Evolutionary conservation across 2,797 vertebrate genomes (phyloP).

Genomic region (Sebastiscus albofasciatus): DNA sequence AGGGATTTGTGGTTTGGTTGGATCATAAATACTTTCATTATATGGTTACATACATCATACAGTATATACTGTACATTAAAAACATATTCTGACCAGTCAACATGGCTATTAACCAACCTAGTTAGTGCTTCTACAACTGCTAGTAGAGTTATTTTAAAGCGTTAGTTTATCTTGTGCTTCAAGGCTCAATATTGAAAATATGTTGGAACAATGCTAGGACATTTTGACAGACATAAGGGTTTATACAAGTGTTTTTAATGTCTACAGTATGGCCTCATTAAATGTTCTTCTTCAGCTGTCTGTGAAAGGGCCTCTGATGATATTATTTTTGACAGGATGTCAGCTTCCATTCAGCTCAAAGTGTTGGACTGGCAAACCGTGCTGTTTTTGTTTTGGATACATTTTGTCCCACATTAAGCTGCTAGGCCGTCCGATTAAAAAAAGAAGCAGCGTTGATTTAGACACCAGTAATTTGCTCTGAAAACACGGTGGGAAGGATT

Average conservation of each 20-base stretch:
- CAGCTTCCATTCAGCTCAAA: constrained; percentile 35
- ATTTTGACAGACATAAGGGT: background rate
- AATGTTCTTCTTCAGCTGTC: constrained; percentile 11
- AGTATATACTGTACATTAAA: too few species aligned
- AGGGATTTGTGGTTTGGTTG: too few species aligned
- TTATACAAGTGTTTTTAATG: background rate
- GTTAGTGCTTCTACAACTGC: too few species aligned
- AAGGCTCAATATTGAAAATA: background rate
- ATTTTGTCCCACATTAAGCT: background rate
- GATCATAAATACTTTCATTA: too few species aligned
- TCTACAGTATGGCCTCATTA: constrained; percentile 17
- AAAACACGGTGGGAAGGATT: background rate
- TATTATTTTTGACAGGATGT: constrained; percentile 37
- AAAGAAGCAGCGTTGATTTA: background rate
- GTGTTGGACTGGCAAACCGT: constrained; percentile 10
- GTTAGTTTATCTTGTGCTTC: background rate
- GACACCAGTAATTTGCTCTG: constrained; percentile 10
- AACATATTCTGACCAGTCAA: too few species aligned
- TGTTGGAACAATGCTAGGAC: background rate
- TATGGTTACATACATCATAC: too few species aligned
- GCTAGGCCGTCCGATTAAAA: background rate
- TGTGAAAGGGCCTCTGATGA: constrained; percentile 16
- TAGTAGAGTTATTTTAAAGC: too few species aligned
- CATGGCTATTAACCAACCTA: too few species aligned
- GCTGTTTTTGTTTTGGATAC: constrained; percentile 15